Evolutionary conservation across 2,888 invertebrate genomes (phyloP), one percentile per base, ranked within the genome.

Genomic region (Ennomos erosarius): DNA sequence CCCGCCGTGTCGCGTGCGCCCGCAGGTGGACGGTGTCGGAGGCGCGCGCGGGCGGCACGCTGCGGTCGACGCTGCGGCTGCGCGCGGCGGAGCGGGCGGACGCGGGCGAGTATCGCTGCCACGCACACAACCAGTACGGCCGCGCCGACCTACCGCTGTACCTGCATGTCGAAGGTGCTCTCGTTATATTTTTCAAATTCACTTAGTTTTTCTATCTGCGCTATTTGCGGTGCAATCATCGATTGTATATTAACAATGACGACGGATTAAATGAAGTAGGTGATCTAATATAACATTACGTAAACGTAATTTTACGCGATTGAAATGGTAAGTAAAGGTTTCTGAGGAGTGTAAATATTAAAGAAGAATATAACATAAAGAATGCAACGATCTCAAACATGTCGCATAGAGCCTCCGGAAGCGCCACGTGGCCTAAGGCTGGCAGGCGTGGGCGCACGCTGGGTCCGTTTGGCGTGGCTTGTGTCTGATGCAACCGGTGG

Each of bases 41-140:
- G 81, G 94, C 93, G 71, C 95, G 95, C 68, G 93, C 94, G 0
- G 94, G 94, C 46, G 94, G 89, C 59, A 95, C 95, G 9, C 86
- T 95, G 44, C 94, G 95, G 71, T 95, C 96, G 0, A 94, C 94
- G 73, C 84, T 96, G 70, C 93, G 93, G 60, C 93, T 96, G 62
- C 93, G 93, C 36, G 93, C 93, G 48, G 94, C 95, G 16, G 95
- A 95, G 84, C 93, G 95, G 35, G 92, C 85, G 62, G 96, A 96
- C 83, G 95, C 95, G 10, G 96, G 96, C 49, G 93, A 94, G 65
- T 96, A 96, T 83, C 94, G 94, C 70, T 96, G 96, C 75, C 93
- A 94, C 26, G 96, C 95, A 0, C 93, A 94, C 77, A 96, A 96
- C 84, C 94, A 93, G 33, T 95, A 94, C 72, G 96, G 96, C 1